A percentile compares a stretch with the other conserved stretches of the same genome.
These are phyloP conservation scores for Spicauda simplicius DNA, from an alignment of 2,888 invertebrate genomes.

Conservation along the genomic window DNA sequence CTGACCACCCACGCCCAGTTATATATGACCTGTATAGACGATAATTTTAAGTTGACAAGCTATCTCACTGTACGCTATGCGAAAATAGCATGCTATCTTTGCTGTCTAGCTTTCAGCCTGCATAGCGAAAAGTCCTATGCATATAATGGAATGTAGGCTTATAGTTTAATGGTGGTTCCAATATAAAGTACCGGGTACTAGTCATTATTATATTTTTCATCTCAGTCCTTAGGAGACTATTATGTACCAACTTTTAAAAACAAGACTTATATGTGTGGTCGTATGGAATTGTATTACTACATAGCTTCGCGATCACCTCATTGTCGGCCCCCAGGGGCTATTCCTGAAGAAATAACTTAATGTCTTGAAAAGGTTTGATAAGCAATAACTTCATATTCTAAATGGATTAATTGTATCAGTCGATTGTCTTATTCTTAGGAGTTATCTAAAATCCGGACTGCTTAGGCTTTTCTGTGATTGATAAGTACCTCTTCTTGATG, in stretches of 20 bases:
- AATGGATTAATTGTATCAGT: constrained; percentile 30
- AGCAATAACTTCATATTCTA: constrained; percentile 37
- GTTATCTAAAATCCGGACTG: constrained; percentile 25
- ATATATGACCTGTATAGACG: too few relatives aligned
- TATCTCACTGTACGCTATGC: too few relatives aligned
- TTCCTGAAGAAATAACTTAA: background rate
- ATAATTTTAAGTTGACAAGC: too few relatives aligned
- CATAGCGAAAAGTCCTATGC: too few relatives aligned
- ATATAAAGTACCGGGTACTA: background rate
- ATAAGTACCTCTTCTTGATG: constrained; percentile 17
- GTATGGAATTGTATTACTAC: background rate
- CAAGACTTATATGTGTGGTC: background rate
- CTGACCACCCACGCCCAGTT: too few relatives aligned
- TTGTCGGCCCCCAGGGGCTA: background rate
- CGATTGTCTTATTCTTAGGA: constrained; percentile 19
- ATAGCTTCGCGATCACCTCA: background rate
- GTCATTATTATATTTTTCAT: background rate
- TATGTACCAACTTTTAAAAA: background rate
- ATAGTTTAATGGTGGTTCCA: too few relatives aligned
- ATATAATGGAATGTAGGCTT: background rate
- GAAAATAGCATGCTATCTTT: too few relatives aligned
- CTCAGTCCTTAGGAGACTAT: background rate
- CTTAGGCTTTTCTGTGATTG: constrained; percentile 25
- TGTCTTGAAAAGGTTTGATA: constrained; percentile 15
- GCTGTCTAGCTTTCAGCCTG: too few relatives aligned